These are phyloP conservation scores for Sturnus vulgaris DNA, from an alignment of 2,113 vertebrate species.

Conservation along the genomic window DNA sequence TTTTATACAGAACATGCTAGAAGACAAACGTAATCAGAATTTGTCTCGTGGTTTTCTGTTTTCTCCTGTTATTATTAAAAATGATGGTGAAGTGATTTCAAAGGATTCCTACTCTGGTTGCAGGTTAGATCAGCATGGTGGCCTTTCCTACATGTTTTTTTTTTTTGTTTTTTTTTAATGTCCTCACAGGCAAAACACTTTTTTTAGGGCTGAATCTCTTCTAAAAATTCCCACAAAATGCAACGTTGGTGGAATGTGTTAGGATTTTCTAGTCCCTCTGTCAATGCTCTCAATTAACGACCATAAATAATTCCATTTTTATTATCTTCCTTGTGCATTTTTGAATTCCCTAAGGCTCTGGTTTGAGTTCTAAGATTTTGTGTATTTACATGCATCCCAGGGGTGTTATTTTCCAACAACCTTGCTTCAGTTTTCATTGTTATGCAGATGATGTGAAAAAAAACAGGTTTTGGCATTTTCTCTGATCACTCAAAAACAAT, in stretches of 20 bases:
- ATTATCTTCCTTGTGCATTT: slow-evolving; percentile 37
- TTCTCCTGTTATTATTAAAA: not conserved
- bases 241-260: not conserved
- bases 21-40: not conserved
- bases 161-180: not conserved
- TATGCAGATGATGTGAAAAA: not conserved
- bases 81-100: not conserved
- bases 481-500: slow-evolving; percentile 4
- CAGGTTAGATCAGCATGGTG: fast-evolving
- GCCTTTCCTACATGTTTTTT: not conserved
- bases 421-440: not conserved
- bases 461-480: not conserved
- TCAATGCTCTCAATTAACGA: slow-evolving; percentile 33
- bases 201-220: not conserved
- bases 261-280: not conserved
- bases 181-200: not conserved
- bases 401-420: slow-evolving; percentile 11
- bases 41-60: not conserved
- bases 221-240: not conserved
- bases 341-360: slow-evolving; percentile 22
- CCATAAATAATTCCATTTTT: slow-evolving; percentile 56
- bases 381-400: slow-evolving; percentile 32
- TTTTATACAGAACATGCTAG: not conserved
- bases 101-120: not conserved
- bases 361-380: slow-evolving; percentile 28